Conservation (phyloP, 2,888 invertebrate genomes). For the Volucella bombylans region DNA sequence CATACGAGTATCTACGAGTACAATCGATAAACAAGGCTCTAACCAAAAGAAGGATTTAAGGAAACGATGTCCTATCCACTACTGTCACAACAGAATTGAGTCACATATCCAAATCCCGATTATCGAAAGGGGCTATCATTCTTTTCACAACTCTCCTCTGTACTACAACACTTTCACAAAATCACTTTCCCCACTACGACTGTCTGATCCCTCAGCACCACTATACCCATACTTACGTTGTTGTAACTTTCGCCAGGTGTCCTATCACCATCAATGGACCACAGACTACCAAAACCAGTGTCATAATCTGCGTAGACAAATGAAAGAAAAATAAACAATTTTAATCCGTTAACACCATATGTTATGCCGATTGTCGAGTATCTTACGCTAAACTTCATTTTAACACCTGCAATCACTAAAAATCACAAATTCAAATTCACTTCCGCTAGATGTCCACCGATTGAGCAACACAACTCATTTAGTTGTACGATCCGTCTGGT, state of each 20-base stretch:
- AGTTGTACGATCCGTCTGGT: slow-evolving; percentile 40
- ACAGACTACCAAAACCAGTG: slow-evolving; percentile 34
- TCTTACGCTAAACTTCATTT: slow-evolving; percentile 66
- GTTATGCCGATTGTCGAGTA: background rate
- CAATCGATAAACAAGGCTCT: too few relatives aligned
- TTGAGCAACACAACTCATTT: slow-evolving; percentile 54
- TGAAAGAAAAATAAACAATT: slow-evolving; percentile 9
- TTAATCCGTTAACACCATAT: slow-evolving; percentile 4
- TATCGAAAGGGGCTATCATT: too few relatives aligned
- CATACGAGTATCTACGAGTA: too few relatives aligned
- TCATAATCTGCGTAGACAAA: slow-evolving; percentile 50
- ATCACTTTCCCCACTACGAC: background rate
- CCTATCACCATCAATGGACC: slow-evolving; percentile 51
- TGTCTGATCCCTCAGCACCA: background rate
- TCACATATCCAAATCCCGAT: too few relatives aligned
- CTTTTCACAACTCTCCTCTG: background rate
- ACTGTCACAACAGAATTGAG: too few relatives aligned
- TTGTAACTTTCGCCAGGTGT: slow-evolving; percentile 56
- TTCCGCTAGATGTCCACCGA: slow-evolving; percentile 59
- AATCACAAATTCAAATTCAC: slow-evolving; percentile 10
- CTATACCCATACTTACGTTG: slow-evolving; percentile 53
- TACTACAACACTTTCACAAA: background rate
- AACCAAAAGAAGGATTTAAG: too few relatives aligned
- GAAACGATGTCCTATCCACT: too few relatives aligned
- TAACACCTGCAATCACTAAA: background rate